Conservation (phyloP, 2,888 invertebrate species). For the Melanchra persicariae region DNA sequence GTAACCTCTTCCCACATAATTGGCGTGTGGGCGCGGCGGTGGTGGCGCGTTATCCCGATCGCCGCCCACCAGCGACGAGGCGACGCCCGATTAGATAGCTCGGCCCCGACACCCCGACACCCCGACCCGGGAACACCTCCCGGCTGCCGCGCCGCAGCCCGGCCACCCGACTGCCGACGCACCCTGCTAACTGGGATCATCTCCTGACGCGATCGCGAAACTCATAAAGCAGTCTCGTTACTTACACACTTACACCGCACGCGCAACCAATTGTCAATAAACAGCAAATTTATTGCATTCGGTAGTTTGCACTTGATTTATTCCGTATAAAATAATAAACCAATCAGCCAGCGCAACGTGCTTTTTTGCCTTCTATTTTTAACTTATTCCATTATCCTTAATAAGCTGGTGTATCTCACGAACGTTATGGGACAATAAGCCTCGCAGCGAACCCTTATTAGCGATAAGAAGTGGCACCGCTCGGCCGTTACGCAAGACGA, state of each 20-base stretch:
- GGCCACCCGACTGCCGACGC: slow-evolving; percentile 48
- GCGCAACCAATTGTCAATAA: slow-evolving; percentile 60
- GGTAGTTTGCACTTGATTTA: slow-evolving; percentile 31
- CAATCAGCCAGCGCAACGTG: slow-evolving; percentile 30
- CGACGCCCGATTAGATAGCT: slow-evolving; percentile 88
- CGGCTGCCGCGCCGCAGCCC: slow-evolving; percentile 66
- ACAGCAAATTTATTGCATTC: slow-evolving; percentile 55
- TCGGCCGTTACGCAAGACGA: slow-evolving; percentile 81
- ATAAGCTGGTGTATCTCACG: slow-evolving; percentile 38
- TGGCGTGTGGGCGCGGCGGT: slow-evolving; percentile 88
- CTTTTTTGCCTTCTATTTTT: slow-evolving; percentile 34
- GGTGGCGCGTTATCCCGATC: slow-evolving; percentile 87
- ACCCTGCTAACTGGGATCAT: slow-evolving; percentile 70
- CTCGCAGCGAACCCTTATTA: slow-evolving; percentile 78
- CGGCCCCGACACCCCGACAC: slow-evolving; percentile 81
- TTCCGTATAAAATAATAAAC: slow-evolving; percentile 48
- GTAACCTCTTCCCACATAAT: slow-evolving; percentile 90
- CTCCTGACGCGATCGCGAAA: slow-evolving; percentile 69
- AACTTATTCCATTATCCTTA: slow-evolving; percentile 40
- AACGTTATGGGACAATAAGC: slow-evolving; percentile 43
- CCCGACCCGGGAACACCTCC: slow-evolving; percentile 82
- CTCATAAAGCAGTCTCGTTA: slow-evolving; percentile 73
- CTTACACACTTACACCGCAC: slow-evolving; percentile 56
- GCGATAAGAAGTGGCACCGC: slow-evolving; percentile 80
- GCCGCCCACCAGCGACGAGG: slow-evolving; percentile 88